phyloP scores from a whole-genome alignment of 2,888 invertebrate species.

The Oligia fasciuncula region DNA sequence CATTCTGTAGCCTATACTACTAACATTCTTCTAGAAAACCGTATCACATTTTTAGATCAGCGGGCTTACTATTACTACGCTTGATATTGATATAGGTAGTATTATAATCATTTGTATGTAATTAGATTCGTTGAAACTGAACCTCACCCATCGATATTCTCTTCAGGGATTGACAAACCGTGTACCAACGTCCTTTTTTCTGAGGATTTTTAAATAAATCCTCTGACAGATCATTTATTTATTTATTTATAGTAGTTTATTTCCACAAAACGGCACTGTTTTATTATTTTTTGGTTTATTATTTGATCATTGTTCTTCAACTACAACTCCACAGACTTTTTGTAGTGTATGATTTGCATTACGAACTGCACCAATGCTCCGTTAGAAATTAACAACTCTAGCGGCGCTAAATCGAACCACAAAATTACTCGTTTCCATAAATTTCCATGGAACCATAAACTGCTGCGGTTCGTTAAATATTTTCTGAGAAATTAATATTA shows the following conservation, averaged over 20 bases:
- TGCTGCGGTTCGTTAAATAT: neutral
- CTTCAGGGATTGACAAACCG: neutral
- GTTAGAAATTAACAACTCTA: constrained; percentile 44
- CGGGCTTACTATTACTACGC: neutral
- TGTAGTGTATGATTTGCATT: neutral
- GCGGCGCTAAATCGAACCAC: constrained; percentile 6
- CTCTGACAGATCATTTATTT: neutral
- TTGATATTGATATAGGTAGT: neutral
- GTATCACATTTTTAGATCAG: neutral
- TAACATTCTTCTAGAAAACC: neutral
- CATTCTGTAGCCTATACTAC: neutral
- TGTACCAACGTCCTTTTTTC: neutral
- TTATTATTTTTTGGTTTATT: too few species aligned
- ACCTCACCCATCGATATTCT: neutral
- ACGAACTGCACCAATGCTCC: neutral
- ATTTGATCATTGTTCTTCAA: neutral
- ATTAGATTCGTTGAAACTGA: neutral
- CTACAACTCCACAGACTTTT: neutral
- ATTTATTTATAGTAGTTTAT: too few species aligned
- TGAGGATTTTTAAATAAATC: neutral
- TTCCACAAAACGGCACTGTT: too few species aligned
- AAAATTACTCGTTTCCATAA: constrained; percentile 13
- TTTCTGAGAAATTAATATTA: constrained; percentile 2
- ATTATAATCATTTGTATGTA: neutral
- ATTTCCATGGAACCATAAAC: constrained; percentile 25